Base-by-base conservation (phyloP, 2,888 invertebrate genomes). In the Sinohyriopsis cumingii region DNA sequence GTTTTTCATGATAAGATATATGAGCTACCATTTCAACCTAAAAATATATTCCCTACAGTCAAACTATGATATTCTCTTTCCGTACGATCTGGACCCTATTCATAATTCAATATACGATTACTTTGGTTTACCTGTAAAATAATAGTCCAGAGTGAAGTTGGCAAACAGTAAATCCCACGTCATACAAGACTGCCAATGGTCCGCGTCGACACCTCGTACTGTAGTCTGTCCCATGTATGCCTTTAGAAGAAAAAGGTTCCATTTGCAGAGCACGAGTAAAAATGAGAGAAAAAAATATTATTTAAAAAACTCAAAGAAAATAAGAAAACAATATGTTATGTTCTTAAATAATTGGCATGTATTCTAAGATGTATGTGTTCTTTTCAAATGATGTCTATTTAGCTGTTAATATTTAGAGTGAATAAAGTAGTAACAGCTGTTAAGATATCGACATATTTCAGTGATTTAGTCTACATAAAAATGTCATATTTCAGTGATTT, bases 181-280 rank as follows among this genome's bases (percentile, higher is more conserved):
- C 62, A 80, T 66, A 71, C 82, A 83, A 20, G 78, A 68, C 19
- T 76, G 75, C 81, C 81, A 83, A 28, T 76, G 77, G 57, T 81
- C 77, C 20, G 63, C 72, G 22, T 61, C 62, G 18, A 80, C 67
- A 22, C 81, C 82, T 5, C 81, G 72, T 9, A 81, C 62, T 3
- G 25, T 57, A 12, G 65, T n/a, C 19, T 25, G 24, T 1, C 77
- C 77, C 57, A 62, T 72, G 59, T 79, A 81, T 53, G 28, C 62
- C 80, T 79, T 71, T 56, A 65, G 73, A 65, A 19, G 6, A 68
- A 19, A 59, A 22, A 22, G 22, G 0, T 59, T 15, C 59, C 15
- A 24, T 22, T 12, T 59, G 24, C 59, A 22, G 19, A 12, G 22
- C 24, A 22, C 19, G 19, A 9, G 19, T 18, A 20, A 9, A 62